Evolutionary conservation across 53 echinoderm and acorn worm species (phyloP).

Genomic region (Astropecten irregularis): DNA sequence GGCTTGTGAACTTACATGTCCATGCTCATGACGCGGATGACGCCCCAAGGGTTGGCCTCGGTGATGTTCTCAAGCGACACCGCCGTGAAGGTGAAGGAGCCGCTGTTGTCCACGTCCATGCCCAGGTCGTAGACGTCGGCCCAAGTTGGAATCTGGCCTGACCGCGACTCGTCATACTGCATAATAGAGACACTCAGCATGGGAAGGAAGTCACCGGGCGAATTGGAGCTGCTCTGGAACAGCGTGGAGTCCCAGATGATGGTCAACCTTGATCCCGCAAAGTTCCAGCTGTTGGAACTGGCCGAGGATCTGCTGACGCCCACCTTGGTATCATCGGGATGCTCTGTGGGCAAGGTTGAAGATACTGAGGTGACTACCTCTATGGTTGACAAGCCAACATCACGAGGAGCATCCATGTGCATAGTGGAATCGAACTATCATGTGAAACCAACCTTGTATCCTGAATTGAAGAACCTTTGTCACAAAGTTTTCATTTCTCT

Average conservation of each 20-base stretch:
- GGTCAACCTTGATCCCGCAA: constrained; percentile 34
- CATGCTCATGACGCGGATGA: constrained; percentile 57
- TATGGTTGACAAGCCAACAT: background rate
- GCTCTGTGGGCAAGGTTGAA: background rate
- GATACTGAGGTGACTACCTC: background rate
- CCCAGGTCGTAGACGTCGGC: background rate
- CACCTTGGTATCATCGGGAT: constrained; percentile 8
- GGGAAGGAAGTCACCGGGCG: background rate
- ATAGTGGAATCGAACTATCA: too few species aligned
- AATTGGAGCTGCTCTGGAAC: background rate
- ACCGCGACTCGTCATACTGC: constrained; percentile 39
- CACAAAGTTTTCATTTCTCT: too few species aligned
- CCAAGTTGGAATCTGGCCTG: constrained; percentile 19
- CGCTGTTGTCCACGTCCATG: constrained; percentile 28
- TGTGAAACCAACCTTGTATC: too few species aligned
- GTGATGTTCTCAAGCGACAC: constrained; percentile 54
- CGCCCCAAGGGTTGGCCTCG: constrained; percentile 66
- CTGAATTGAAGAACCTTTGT: background rate
- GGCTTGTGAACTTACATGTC: constrained; percentile 33
- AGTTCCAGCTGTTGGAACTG: constrained; percentile 44
- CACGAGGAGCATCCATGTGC: too few species aligned
- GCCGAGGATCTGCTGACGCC: constrained; percentile 25
- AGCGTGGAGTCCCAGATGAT: constrained; percentile 53
- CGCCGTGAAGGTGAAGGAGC: constrained; percentile 55
- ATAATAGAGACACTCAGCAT: constrained; percentile 8